Percentiles rank a stretch among this genome's conserved stretches.
phyloP scores from a whole-genome alignment of 2,888 invertebrate species.

The Disparrhopalites patrizii region DNA sequence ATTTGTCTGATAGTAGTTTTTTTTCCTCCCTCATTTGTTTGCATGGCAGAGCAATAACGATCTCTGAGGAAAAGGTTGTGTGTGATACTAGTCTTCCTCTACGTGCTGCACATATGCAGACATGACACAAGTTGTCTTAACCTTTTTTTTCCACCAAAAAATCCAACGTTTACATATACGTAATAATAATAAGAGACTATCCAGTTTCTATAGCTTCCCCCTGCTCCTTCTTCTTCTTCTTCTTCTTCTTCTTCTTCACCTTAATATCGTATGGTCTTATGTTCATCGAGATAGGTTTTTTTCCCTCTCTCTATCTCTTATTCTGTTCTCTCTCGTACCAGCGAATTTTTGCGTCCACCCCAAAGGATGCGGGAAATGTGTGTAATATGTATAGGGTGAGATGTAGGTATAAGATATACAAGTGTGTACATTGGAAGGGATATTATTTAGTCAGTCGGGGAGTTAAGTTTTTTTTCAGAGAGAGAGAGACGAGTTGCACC shows the following conservation, averaged over 20 bases:
- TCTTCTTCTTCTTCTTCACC: neutral
- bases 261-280: neutral
- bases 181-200: no score
- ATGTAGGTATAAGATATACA: neutral
- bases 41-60: neutral
- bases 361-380: neutral
- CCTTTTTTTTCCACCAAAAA: no score
- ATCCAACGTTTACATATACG: no score
- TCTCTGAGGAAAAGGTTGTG: no score
- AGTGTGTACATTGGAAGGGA: neutral
- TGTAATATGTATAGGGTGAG: neutral
- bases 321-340: no score
- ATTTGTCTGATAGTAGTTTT: slow-evolving; percentile 1
- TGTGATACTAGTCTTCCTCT: no score
- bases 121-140: slow-evolving; percentile 6
- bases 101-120: neutral
- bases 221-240: neutral
- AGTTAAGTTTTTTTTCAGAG: no score
- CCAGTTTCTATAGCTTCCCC: no score
- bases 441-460: neutral
- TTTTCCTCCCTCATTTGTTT: slow-evolving; percentile 9
- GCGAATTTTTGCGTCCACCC: no score
- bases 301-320: neutral
- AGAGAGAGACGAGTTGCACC: no score
- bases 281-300: neutral